phyloP scores from a whole-genome alignment of 2,113 vertebrate genomes.

The Fulica atra region DNA sequence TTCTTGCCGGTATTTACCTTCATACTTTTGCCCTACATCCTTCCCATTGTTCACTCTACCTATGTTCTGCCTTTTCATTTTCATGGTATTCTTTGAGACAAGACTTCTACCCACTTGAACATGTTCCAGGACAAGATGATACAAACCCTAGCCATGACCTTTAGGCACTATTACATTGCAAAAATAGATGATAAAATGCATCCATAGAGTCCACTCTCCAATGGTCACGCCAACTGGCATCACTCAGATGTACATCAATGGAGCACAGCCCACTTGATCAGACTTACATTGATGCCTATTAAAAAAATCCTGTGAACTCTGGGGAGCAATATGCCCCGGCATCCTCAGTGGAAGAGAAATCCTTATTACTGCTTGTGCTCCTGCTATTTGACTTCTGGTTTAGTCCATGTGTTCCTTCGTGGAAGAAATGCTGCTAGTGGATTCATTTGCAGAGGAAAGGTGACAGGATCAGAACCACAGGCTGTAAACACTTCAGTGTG shows the following conservation, averaged over 20 bases:
- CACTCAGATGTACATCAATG: neutral
- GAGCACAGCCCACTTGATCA: neutral
- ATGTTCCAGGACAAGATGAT: neutral
- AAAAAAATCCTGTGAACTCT: neutral
- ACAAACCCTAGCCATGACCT: neutral
- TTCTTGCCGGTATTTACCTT: neutral
- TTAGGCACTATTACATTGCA: neutral
- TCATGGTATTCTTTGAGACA: neutral
- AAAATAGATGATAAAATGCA: neutral
- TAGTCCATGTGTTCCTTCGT: neutral
- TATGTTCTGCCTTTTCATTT: neutral
- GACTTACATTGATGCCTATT: neutral
- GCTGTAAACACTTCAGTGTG: constrained; percentile 5
- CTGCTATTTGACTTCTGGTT: neutral
- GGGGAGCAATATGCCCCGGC: neutral
- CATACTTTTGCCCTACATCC: neutral
- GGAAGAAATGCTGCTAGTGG: neutral
- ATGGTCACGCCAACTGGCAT: neutral
- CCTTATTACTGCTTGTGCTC: neutral
- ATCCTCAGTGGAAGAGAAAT: neutral
- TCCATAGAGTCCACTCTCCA: neutral
- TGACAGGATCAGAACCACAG: constrained; percentile 12
- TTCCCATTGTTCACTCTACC: neutral
- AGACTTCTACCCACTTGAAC: neutral
- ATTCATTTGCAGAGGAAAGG: constrained; percentile 27